A percentile compares a stretch with the other conserved stretches of the same genome.
Conservation (phyloP, 2,797 vertebrate genomes). For the Catamblyrhynchus diadema region DNA sequence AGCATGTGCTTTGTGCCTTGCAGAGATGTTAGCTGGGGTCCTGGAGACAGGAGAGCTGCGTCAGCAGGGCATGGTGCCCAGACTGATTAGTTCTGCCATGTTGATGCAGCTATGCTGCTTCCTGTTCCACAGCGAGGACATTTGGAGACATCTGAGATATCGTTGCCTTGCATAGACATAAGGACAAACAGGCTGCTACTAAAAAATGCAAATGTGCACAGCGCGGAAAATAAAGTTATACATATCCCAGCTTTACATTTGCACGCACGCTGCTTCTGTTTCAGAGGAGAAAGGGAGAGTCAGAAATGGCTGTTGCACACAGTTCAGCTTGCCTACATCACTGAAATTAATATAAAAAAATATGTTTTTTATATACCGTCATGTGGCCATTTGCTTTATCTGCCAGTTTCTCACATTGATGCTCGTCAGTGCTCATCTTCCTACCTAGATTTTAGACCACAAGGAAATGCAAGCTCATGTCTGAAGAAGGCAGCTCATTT, state of each 20-base stretch:
- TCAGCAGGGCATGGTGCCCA: constrained; percentile 53
- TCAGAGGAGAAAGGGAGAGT: not conserved
- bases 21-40: constrained; percentile 31
- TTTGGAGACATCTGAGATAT: constrained; percentile 23
- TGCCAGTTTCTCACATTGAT: not conserved
- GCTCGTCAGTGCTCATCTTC: not conserved
- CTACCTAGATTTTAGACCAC: not conserved
- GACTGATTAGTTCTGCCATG: constrained; percentile 63
- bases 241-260: not conserved
- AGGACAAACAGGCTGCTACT: constrained; percentile 46
- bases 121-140: not conserved
- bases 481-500: not conserved
- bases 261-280: not conserved
- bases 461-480: not conserved
- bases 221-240: not conserved
- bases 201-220: constrained; percentile 20
- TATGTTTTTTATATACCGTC: not conserved
- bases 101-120: constrained; percentile 31
- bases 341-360: not conserved
- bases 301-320: not conserved
- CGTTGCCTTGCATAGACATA: not conserved
- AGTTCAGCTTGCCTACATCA: not conserved
- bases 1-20: constrained; percentile 17
- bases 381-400: not conserved
- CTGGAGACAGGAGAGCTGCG: constrained; percentile 40